These are phyloP conservation scores for Psittacara wagleri DNA, from an alignment of 2,113 vertebrate genomes.

Conservation along the genomic window DNA sequence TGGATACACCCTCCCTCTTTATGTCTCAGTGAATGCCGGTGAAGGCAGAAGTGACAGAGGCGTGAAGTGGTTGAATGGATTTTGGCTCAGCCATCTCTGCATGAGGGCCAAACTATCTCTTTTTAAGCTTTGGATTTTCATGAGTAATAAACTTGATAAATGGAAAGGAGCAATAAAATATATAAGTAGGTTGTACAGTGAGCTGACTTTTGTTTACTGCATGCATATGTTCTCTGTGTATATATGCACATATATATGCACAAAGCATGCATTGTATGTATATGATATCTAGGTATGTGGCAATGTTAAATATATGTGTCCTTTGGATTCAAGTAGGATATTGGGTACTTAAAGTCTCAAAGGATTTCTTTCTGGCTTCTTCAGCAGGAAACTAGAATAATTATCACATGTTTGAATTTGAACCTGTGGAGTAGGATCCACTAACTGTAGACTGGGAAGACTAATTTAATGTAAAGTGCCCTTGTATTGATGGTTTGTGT, in stretches of 20 bases:
- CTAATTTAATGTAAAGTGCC: background rate
- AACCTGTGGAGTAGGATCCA: background rate
- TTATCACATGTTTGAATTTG: background rate
- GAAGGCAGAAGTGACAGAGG: background rate
- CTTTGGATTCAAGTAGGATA: background rate
- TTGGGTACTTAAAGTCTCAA: background rate
- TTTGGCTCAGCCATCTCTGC: background rate
- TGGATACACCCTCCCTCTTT: background rate
- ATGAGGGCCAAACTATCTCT: background rate
- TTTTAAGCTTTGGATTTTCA: background rate
- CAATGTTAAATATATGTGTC: background rate
- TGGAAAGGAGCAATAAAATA: background rate
- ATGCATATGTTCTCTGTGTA: background rate
- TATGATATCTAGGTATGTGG: background rate
- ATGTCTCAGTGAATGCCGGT: background rate
- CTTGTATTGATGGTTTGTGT: background rate
- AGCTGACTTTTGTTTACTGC: background rate
- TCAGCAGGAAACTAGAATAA: background rate
- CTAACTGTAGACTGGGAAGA: background rate
- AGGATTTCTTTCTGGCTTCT: background rate
- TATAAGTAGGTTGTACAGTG: background rate
- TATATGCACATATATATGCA: rapidly evolving
- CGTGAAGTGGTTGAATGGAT: background rate
- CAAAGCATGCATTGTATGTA: background rate
- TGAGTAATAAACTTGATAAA: background rate